Evolutionary conservation across 2,888 invertebrate species (phyloP).

Genomic region (Molorchus minor): DNA sequence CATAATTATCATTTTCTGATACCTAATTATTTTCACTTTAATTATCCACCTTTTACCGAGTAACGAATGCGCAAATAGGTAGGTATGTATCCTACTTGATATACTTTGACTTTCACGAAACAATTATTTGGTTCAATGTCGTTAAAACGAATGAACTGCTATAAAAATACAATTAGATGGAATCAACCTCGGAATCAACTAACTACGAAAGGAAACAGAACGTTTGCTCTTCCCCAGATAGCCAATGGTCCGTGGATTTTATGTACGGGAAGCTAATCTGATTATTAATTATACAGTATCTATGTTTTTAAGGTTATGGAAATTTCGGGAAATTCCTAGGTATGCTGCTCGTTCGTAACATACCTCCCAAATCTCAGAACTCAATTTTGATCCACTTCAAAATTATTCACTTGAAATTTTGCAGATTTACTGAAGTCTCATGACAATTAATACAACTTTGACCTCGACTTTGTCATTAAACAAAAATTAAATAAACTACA

Average conservation of each 20-base stretch:
- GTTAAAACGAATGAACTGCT: background rate
- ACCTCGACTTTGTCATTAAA: too few relatives aligned
- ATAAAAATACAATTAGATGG: background rate
- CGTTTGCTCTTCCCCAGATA: constrained; percentile 12
- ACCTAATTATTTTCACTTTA: background rate
- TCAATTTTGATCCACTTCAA: too few relatives aligned
- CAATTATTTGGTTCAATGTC: background rate
- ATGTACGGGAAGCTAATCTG: background rate
- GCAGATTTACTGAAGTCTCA: too few relatives aligned
- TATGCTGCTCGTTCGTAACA: too few relatives aligned
- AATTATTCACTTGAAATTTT: too few relatives aligned
- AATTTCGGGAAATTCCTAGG: too few relatives aligned
- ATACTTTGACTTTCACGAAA: background rate
- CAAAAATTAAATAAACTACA: too few relatives aligned
- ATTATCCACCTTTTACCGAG: background rate
- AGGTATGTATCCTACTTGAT: too few relatives aligned
- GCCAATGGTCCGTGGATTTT: constrained; percentile 9
- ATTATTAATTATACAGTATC: background rate
- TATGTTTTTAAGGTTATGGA: background rate
- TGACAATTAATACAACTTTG: too few relatives aligned
- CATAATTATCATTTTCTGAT: too few relatives aligned
- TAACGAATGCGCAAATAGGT: too few relatives aligned
- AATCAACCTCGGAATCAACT: background rate
- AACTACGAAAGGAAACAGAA: constrained; percentile 8
- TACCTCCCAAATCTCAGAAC: too few relatives aligned